phyloP scores from a whole-genome alignment of 2,888 invertebrate genomes.

The Odontocolon sp. region DNA sequence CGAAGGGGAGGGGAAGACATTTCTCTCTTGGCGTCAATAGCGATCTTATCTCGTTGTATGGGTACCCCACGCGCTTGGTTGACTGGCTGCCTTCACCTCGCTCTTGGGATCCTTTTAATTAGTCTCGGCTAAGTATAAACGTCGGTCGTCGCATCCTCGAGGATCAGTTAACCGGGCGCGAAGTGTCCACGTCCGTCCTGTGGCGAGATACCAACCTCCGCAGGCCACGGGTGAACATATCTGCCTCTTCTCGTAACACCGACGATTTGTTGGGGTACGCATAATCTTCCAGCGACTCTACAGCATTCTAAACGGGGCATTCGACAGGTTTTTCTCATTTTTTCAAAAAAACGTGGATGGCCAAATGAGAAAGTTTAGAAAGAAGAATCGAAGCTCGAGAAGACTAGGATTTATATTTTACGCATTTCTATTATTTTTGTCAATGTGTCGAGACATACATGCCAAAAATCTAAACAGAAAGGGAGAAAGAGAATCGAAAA shows the following conservation, averaged over 20 bases:
- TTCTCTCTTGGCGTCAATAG: constrained; percentile 70
- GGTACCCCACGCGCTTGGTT: constrained; percentile 63
- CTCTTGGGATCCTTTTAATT: constrained; percentile 78
- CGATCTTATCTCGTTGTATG: constrained; percentile 70
- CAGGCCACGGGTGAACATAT: not conserved
- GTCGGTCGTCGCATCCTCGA: constrained; percentile 60
- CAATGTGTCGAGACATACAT: too few relatives aligned
- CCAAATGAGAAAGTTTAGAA: not conserved
- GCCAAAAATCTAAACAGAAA: too few relatives aligned
- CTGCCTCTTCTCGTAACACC: constrained; percentile 39
- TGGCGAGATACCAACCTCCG: not conserved
- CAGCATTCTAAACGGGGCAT: not conserved
- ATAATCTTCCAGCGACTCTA: not conserved
- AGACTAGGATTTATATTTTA: not conserved
- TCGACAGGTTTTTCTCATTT: constrained; percentile 27
- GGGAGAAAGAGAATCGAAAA: too few relatives aligned
- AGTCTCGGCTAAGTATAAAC: constrained; percentile 71
- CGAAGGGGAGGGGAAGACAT: constrained; percentile 33
- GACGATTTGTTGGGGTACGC: constrained; percentile 54
- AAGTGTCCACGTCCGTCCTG: constrained; percentile 45
- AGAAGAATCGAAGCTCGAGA: not conserved
- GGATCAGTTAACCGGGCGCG: constrained; percentile 61
- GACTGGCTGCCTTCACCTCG: constrained; percentile 57
- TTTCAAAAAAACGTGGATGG: not conserved
- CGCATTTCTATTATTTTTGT: not conserved